Conservation (phyloP, 2,888 invertebrate species). For the Mythimna albipuncta region DNA sequence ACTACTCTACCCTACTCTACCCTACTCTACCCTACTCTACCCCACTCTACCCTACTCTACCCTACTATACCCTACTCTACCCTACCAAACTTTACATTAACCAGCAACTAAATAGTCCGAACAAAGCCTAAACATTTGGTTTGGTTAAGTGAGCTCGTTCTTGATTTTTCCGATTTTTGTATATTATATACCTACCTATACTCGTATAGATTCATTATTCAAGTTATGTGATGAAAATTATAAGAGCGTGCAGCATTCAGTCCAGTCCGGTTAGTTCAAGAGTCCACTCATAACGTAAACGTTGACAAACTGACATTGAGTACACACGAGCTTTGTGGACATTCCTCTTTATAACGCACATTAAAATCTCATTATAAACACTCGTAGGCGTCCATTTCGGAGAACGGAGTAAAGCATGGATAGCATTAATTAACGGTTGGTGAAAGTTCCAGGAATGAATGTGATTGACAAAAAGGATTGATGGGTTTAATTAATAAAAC, state of each 20-base stretch:
- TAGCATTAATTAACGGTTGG: too few species aligned
- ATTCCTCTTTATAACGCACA: constrained; percentile 19
- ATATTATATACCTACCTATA: too few species aligned
- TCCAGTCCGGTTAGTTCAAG: not conserved
- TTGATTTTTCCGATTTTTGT: too few species aligned
- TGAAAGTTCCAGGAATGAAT: not conserved
- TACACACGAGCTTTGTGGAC: constrained; percentile 16
- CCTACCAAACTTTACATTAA: too few species aligned
- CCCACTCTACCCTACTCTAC: too few species aligned
- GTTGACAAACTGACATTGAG: constrained; percentile 11
- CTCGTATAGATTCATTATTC: not conserved
- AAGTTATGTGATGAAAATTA: constrained; percentile 1
- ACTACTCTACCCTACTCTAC: too few species aligned
- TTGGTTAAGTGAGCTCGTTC: too few species aligned
- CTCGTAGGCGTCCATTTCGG: not conserved
- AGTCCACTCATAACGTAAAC: constrained; percentile 20
- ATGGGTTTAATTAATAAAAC: not conserved
- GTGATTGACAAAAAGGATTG: not conserved
- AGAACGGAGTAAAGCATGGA: not conserved
- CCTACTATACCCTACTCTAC: too few species aligned
- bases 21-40: too few species aligned
- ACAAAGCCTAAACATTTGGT: too few species aligned
- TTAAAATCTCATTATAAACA: constrained; percentile 17
- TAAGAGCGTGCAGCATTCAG: not conserved
- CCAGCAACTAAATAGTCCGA: too few species aligned